Evolutionary conservation across 2,797 vertebrate species (phyloP).

Genomic region (Hippoglossus hippoglossus): DNA sequence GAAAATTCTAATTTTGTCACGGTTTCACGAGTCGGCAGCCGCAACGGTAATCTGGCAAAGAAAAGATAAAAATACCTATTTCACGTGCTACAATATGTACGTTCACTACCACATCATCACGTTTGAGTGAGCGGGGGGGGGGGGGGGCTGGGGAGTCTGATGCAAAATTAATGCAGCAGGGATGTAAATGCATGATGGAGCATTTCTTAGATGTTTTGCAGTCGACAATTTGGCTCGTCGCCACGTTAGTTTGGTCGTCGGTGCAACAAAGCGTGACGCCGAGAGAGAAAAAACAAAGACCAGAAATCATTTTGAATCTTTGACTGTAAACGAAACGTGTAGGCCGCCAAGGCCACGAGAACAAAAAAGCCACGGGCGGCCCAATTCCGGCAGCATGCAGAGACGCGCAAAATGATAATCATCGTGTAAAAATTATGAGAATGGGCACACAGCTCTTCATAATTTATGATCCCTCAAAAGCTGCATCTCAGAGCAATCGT

Average conservation of each 20-base stretch:
- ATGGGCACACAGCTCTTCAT: constrained; percentile 65
- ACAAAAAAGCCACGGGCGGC: constrained; percentile 26
- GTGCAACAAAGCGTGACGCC: constrained; percentile 22
- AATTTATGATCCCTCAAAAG: constrained; percentile 74
- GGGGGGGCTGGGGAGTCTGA: constrained; percentile 36
- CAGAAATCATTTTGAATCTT: background rate
- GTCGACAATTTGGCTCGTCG: constrained; percentile 31
- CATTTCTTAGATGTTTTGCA: constrained; percentile 47
- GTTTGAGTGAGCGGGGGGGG: constrained; percentile 1
- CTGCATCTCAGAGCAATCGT: constrained; percentile 61
- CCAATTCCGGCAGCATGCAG: constrained; percentile 55
- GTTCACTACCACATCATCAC: constrained; percentile 44
- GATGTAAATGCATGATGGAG: constrained; percentile 56
- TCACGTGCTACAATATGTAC: constrained; percentile 42
- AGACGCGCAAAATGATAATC: constrained; percentile 62
- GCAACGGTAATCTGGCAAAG: constrained; percentile 18
- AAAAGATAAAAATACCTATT: background rate
- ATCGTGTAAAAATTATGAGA: constrained; percentile 71
- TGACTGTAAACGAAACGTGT: constrained; percentile 34
- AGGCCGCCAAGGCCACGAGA: constrained; percentile 17
- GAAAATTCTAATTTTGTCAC: constrained; percentile 42
- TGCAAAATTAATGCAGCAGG: constrained; percentile 64
- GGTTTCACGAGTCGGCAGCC: constrained; percentile 22
- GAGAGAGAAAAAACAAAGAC: background rate
- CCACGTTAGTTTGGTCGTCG: constrained; percentile 42